Evolutionary conservation across 2,888 invertebrate species (phyloP).

Genomic region (Lochmaea capreae): DNA sequence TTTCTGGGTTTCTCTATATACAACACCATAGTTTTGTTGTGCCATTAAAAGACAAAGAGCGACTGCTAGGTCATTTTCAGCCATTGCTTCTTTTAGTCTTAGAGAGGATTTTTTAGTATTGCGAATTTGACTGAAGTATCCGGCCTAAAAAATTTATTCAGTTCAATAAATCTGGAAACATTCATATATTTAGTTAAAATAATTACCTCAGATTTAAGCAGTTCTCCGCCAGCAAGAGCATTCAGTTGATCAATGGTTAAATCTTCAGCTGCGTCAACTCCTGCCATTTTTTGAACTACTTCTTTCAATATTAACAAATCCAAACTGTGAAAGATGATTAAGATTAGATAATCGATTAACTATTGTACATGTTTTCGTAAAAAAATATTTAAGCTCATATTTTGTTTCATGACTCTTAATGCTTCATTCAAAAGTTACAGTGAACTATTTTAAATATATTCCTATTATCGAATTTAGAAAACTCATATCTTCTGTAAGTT

Average conservation of each 20-base stretch:
- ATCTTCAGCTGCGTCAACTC: slow-evolving; percentile 96
- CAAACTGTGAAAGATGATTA: slow-evolving; percentile 70
- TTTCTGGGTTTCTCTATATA: slow-evolving; percentile 84
- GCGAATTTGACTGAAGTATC: slow-evolving; percentile 96
- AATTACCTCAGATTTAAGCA: slow-evolving; percentile 89
- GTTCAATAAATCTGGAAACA: not conserved
- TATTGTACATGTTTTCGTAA: too few species aligned
- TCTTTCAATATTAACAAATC: slow-evolving; percentile 95
- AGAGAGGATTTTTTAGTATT: slow-evolving; percentile 96
- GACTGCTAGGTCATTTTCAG: slow-evolving; percentile 93
- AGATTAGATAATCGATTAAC: not conserved
- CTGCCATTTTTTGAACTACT: slow-evolving; percentile 99
- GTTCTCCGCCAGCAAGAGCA: slow-evolving; percentile 97
- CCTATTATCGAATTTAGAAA: too few species aligned
- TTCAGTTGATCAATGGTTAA: slow-evolving; percentile 96
- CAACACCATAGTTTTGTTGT: slow-evolving; percentile 96
- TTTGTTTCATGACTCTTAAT: too few species aligned
- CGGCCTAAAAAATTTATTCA: slow-evolving; percentile 75
- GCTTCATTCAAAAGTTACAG: too few species aligned
- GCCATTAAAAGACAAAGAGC: slow-evolving; percentile 94
- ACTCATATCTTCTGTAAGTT: too few species aligned
- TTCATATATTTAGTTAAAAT: not conserved
- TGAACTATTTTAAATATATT: too few species aligned
- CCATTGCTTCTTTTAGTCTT: slow-evolving; percentile 93
- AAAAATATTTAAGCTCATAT: too few species aligned